Evolutionary conservation across 2,888 invertebrate genomes (phyloP).

Genomic region (Eremobia ochroleuca): DNA sequence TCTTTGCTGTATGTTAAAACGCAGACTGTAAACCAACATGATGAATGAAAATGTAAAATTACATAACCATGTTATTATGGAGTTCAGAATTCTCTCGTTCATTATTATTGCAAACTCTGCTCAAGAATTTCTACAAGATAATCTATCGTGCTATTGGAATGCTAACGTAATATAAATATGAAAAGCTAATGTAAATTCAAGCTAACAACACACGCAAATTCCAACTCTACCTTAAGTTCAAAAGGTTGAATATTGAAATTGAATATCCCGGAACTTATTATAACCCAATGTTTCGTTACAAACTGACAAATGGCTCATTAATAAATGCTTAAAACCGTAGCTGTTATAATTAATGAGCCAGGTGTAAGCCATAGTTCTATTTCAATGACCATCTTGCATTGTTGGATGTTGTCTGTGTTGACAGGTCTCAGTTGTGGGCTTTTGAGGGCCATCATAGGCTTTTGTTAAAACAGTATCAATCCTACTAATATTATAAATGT

Average conservation of each 20-base stretch:
- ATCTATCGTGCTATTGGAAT: constrained; percentile 48
- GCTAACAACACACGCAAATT: constrained; percentile 16
- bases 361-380: constrained; percentile 56
- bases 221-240: constrained; percentile 28
- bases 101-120: constrained; percentile 46
- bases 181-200: constrained; percentile 40
- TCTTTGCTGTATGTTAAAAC: constrained; percentile 6
- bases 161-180: constrained; percentile 57
- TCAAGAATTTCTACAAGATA: constrained; percentile 55
- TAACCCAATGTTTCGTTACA: constrained; percentile 63
- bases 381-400: constrained; percentile 45
- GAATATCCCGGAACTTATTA: constrained; percentile 41
- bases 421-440: constrained; percentile 48
- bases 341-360: constrained; percentile 69
- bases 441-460: constrained; percentile 1
- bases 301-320: constrained; percentile 69
- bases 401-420: constrained; percentile 59
- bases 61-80: constrained; percentile 29
- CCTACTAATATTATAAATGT: neutral
- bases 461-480: constrained; percentile 7
- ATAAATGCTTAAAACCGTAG: constrained; percentile 66
- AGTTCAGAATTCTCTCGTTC: constrained; percentile 17
- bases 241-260: constrained; percentile 43
- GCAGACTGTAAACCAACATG: constrained; percentile 8
- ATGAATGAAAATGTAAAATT: constrained; percentile 42